Percentiles rank a stretch among this genome's conserved stretches.
phyloP scores from a whole-genome alignment of 1,140 invertebrate genomes.

The Zaprionus vittiger region DNA sequence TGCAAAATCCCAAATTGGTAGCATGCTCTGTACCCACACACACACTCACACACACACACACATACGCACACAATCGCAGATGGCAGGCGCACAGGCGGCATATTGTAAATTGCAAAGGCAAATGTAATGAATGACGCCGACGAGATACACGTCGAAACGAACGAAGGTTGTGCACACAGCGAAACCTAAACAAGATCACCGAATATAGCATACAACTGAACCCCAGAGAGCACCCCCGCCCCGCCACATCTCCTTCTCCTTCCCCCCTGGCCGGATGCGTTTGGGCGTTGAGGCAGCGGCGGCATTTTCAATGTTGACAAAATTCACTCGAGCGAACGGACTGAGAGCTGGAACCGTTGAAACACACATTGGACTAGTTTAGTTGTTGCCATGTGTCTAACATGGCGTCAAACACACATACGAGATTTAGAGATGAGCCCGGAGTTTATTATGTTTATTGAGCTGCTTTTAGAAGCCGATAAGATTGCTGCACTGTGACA shows the following conservation, averaged over 20 bases:
- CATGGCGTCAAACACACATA: slow-evolving; percentile 58
- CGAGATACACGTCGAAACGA: slow-evolving; percentile 61
- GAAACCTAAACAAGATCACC: slow-evolving; percentile 62
- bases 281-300: slow-evolving; percentile 74
- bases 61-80: background rate
- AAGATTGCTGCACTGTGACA: background rate
- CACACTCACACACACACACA: slow-evolving; percentile 28
- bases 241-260: background rate
- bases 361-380: slow-evolving; percentile 64
- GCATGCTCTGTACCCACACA: slow-evolving; percentile 70
- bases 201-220: slow-evolving; percentile 26
- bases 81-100: slow-evolving; percentile 53
- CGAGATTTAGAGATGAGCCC: slow-evolving; percentile 57
- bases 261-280: slow-evolving; percentile 56
- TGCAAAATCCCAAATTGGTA: slow-evolving; percentile 74
- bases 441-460: slow-evolving; percentile 24
- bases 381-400: slow-evolving; percentile 66
- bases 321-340: slow-evolving; percentile 64
- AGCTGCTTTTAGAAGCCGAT: background rate
- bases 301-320: slow-evolving; percentile 78
- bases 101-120: slow-evolving; percentile 75
- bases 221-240: background rate
- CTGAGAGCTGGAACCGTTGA: slow-evolving; percentile 38
- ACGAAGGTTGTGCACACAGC: slow-evolving; percentile 62
- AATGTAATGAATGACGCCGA: slow-evolving; percentile 78